Percentiles rank a stretch among this genome's conserved stretches.
Evolutionary conservation across 1,140 invertebrate species (phyloP).

Genomic region (Leptinotarsa undecemlineata): DNA sequence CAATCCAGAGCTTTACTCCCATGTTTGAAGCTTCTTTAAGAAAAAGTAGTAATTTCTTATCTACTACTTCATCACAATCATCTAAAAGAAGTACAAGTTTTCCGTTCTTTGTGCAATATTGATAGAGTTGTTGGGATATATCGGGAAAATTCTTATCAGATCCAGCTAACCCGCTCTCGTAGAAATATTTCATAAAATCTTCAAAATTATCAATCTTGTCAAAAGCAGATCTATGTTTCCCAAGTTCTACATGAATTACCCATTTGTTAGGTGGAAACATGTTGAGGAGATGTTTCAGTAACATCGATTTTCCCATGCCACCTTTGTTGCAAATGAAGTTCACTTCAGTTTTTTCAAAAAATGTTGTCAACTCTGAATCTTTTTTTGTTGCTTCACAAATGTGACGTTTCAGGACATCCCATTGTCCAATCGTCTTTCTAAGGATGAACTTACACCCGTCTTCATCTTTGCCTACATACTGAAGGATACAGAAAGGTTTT

Average conservation of each 20-base stretch:
- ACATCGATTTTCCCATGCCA: slow-evolving; percentile 16
- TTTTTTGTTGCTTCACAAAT: not conserved
- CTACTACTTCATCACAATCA: slow-evolving; percentile 14
- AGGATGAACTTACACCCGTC: not conserved
- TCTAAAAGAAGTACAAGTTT: slow-evolving; percentile 1
- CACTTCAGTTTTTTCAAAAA: not conserved
- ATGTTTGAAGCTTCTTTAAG: slow-evolving; percentile 6
- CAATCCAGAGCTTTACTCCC: slow-evolving; percentile 11
- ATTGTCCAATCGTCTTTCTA: not conserved
- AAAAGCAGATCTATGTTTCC: not conserved
- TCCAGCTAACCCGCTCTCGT: not conserved
- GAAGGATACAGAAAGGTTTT: not conserved
- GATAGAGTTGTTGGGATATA: not conserved
- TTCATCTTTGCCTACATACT: not conserved
- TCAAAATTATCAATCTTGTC: not conserved
- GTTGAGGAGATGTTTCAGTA: not conserved
- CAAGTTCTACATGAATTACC: slow-evolving; percentile 3
- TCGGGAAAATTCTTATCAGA: not conserved
- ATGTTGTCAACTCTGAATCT: not conserved
- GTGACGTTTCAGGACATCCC: not conserved
- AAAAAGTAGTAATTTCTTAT: not conserved
- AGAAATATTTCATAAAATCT: not conserved
- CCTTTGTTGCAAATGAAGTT: slow-evolving; percentile 18
- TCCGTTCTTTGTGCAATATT: not conserved
- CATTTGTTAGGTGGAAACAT: slow-evolving; percentile 9